Evolutionary conservation across 2,888 invertebrate genomes (phyloP).

Genomic region (Ornithoptera alexandrae): DNA sequence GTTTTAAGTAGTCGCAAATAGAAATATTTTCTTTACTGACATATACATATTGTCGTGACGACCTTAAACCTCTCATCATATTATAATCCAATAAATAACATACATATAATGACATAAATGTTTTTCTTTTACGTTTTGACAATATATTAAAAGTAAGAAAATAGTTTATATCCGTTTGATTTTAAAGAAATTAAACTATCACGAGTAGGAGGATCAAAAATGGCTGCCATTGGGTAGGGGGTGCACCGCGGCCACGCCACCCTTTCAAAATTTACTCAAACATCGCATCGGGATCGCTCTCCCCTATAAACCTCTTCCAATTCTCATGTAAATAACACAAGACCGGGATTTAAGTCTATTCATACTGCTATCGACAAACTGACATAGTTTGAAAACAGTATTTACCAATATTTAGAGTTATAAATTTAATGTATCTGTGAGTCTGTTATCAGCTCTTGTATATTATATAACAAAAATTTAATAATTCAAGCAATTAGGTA

Average conservation of each 20-base stretch:
- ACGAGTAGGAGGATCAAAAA: slow-evolving; percentile 33
- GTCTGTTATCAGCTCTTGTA: too few species aligned
- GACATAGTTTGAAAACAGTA: not conserved
- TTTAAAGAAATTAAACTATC: slow-evolving; percentile 32
- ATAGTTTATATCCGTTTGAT: not conserved
- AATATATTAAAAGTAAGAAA: not conserved
- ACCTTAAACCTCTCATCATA: too few species aligned
- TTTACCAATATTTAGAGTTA: too few species aligned
- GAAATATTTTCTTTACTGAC: too few species aligned
- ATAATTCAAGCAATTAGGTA: too few species aligned
- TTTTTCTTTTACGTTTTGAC: not conserved
- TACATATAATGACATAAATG: too few species aligned
- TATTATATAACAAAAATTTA: too few species aligned
- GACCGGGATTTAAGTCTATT: slow-evolving; percentile 43
- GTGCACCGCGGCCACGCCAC: slow-evolving; percentile 38
- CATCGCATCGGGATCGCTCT: slow-evolving; percentile 43
- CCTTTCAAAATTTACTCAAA: slow-evolving; percentile 72
- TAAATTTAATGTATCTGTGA: too few species aligned
- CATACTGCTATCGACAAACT: not conserved
- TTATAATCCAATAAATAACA: too few species aligned
- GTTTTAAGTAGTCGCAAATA: too few species aligned
- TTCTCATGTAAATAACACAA: slow-evolving; percentile 68
- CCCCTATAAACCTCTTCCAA: slow-evolving; percentile 62
- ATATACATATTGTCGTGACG: too few species aligned
- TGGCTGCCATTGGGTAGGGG: slow-evolving; percentile 33